phyloP scores from a whole-genome alignment of 1,140 invertebrate species.

The Drosophila pruinosa region DNA sequence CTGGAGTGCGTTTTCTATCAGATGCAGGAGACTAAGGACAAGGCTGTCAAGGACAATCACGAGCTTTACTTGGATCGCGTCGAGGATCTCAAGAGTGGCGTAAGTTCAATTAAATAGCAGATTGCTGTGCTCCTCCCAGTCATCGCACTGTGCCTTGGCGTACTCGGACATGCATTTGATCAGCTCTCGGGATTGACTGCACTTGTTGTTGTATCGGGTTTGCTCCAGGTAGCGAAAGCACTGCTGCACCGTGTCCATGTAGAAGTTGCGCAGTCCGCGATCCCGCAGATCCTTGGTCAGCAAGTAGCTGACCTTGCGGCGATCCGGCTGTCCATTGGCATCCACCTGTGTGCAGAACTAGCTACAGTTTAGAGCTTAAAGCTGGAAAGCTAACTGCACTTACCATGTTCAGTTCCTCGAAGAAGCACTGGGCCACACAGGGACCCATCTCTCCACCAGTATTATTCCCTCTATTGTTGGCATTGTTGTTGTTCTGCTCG shows the following conservation, averaged over 20 bases:
- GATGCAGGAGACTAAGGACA: slow-evolving; percentile 64
- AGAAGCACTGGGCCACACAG: slow-evolving; percentile 84
- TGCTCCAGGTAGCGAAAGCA: slow-evolving; percentile 84
- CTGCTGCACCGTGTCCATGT: slow-evolving; percentile 84
- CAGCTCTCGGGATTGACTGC: slow-evolving; percentile 83
- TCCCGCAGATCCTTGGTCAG: slow-evolving; percentile 84
- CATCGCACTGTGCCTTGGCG: slow-evolving; percentile 84
- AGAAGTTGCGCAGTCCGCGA: slow-evolving; percentile 84
- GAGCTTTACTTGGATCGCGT: slow-evolving; percentile 80
- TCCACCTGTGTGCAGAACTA: no score
- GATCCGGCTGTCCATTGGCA: slow-evolving; percentile 84
- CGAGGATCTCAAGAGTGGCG: slow-evolving; percentile 84
- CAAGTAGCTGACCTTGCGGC: slow-evolving; percentile 84
- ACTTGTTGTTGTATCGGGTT: slow-evolving; percentile 84
- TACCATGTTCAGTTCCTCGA: slow-evolving; percentile 85
- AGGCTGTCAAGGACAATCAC: slow-evolving; percentile 51
- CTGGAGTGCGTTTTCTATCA: slow-evolving; percentile 78
- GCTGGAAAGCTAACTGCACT: background rate
- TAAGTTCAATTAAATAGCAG: slow-evolving; percentile 71
- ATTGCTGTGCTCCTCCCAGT: slow-evolving; percentile 83
- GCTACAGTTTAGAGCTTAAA: background rate
- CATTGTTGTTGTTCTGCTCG: slow-evolving; percentile 51
- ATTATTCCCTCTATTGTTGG: slow-evolving; percentile 37
- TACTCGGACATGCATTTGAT: slow-evolving; percentile 84
- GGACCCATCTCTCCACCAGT: slow-evolving; percentile 4